phyloP scores from a whole-genome alignment of 2,888 invertebrate genomes.

The Leucania comma region DNA sequence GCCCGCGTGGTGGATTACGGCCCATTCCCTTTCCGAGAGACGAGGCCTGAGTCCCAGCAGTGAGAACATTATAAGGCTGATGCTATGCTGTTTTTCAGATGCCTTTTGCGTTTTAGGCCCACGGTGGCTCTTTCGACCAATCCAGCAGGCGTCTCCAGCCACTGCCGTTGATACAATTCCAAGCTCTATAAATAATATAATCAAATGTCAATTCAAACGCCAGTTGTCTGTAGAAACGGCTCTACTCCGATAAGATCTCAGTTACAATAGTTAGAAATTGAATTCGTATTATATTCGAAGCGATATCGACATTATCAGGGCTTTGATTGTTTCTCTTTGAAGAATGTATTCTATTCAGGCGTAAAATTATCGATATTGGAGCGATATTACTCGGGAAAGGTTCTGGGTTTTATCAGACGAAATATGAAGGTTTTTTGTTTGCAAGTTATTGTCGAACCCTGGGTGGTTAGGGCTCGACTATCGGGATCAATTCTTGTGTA shows the following conservation, averaged over 20 bases:
- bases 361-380: constrained; percentile 48
- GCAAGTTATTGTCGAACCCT: too few species aligned
- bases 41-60: too few species aligned
- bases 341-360: constrained; percentile 45
- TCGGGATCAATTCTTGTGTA: too few species aligned
- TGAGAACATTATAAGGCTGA: too few species aligned
- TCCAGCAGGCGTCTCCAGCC: neutral
- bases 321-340: constrained; percentile 43
- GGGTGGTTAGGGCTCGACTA: too few species aligned
- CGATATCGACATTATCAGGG: constrained; percentile 24
- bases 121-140: too few species aligned
- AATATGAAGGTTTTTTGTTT: constrained; percentile 35
- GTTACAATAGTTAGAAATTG: constrained; percentile 50
- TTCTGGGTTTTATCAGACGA: constrained; percentile 38
- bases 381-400: constrained; percentile 41
- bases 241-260: constrained; percentile 28
- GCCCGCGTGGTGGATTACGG: too few species aligned
- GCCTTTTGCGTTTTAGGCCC: too few species aligned
- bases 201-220: constrained; percentile 18
- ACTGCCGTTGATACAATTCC: neutral
- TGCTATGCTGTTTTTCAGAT: too few species aligned
- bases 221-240: constrained; percentile 12
- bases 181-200: constrained; percentile 3
- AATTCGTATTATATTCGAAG: constrained; percentile 40
- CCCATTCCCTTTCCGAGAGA: too few species aligned